phyloP scores from a whole-genome alignment of 2,888 invertebrate species.

The Rapana venosa region DNA sequence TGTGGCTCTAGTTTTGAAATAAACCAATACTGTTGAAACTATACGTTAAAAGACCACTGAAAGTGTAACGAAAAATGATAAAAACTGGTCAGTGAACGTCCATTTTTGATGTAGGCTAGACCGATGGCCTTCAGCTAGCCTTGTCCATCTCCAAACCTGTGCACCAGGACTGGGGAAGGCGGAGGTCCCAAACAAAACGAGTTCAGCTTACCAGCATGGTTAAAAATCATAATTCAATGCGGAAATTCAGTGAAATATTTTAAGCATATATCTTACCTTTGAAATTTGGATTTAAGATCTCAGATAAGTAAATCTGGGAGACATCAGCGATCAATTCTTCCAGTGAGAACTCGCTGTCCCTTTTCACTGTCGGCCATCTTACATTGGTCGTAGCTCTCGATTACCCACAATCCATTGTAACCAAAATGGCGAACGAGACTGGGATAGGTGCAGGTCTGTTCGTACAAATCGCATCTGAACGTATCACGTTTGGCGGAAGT shows the following conservation, averaged over 20 bases:
- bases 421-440: neutral
- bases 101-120: neutral
- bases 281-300: neutral
- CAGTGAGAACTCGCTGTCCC: neutral
- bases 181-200: neutral
- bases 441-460: neutral
- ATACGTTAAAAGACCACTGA: neutral
- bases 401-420: conserved; percentile 6
- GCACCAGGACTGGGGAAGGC: neutral
- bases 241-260: neutral
- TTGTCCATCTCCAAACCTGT: neutral
- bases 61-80: neutral
- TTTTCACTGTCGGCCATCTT: conserved; percentile 25
- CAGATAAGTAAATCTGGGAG: neutral
- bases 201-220: neutral
- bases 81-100: conserved; percentile 6
- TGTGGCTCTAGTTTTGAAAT: too few relatives aligned
- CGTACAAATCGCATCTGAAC: too few relatives aligned
- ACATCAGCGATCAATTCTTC: conserved; percentile 16
- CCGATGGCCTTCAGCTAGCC: neutral
- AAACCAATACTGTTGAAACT: too few relatives aligned
- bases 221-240: neutral
- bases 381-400: neutral
- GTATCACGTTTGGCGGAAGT: too few relatives aligned
- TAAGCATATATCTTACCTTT: neutral